Percentiles rank a stretch among this genome's conserved stretches.
Conservation (phyloP, 2,888 invertebrate species). For the Antheraea assamensis region DNA sequence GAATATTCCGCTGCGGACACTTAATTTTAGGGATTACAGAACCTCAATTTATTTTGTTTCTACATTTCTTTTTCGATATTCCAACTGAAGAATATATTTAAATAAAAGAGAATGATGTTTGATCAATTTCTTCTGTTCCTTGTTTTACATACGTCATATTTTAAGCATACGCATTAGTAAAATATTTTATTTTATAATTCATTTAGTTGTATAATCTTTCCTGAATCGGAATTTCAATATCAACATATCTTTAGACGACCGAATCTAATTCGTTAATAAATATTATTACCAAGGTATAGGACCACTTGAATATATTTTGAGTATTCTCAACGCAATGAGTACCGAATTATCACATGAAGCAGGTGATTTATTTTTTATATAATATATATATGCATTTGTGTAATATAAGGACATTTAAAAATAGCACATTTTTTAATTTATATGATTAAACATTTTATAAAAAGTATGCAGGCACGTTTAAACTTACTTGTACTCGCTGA, state of each 20-base stretch:
- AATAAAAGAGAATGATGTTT: constrained; percentile 14
- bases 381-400: too few relatives aligned
- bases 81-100: constrained; percentile 15
- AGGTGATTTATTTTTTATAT: neutral
- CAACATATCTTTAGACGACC: neutral
- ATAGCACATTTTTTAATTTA: too few relatives aligned
- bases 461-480: neutral
- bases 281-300: neutral
- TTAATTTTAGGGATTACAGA: constrained; percentile 22
- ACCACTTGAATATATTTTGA: neutral
- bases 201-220: too few relatives aligned
- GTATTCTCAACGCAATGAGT: neutral
- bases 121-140: constrained; percentile 13
- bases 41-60: constrained; percentile 19
- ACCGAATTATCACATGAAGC: neutral
- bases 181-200: too few relatives aligned
- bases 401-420: too few relatives aligned
- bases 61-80: constrained; percentile 12
- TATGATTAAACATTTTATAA: neutral
- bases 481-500: constrained; percentile 93
- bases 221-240: too few relatives aligned
- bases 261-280: neutral
- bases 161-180: neutral
- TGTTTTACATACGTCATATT: neutral
- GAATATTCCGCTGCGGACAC: constrained; percentile 16